Percentiles rank a stretch among this genome's conserved stretches.
Conservation (phyloP, 2,797 vertebrate species). For the Lemur catta region DNA sequence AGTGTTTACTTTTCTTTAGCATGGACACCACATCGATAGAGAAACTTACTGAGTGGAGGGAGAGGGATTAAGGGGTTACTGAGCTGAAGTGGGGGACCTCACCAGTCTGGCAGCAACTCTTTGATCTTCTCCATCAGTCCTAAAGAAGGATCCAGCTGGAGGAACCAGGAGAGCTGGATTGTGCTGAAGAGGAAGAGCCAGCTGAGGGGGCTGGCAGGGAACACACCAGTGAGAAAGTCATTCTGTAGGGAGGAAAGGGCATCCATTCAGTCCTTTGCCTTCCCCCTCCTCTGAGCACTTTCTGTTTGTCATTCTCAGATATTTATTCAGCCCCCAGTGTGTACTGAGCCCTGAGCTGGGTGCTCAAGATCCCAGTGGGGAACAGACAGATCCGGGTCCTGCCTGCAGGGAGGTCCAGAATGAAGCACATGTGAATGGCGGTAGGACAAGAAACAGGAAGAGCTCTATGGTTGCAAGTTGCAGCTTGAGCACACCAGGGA, state of each 20-base stretch:
- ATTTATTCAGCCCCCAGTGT: rapidly evolving
- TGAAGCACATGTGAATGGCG: not conserved
- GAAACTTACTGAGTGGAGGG: not conserved
- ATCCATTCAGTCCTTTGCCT: not conserved
- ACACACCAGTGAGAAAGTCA: conserved; percentile 90
- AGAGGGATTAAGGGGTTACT: not conserved
- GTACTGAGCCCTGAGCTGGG: not conserved
- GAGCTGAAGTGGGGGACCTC: conserved; percentile 44
- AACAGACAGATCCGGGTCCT: not conserved
- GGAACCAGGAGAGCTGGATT: conserved; percentile 92
- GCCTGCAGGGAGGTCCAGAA: not conserved
- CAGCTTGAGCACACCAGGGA: not conserved
- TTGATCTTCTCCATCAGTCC: conserved; percentile 95
- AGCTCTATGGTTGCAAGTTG: not conserved
- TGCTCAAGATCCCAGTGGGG: not conserved
- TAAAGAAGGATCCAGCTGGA: conserved; percentile 94
- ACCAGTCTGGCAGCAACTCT: conserved; percentile 93
- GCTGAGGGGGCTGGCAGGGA: conserved; percentile 93
- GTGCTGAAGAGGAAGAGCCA: conserved; percentile 95
- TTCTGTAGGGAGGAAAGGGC: conserved; percentile 84
- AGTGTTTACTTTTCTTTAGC: not conserved
- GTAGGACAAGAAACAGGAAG: not conserved
- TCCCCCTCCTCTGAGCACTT: not conserved
- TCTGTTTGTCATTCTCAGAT: not conserved
- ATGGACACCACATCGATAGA: not conserved